Conservation (phyloP, 2,113 vertebrate species). For the Petaurus breviceps region DNA sequence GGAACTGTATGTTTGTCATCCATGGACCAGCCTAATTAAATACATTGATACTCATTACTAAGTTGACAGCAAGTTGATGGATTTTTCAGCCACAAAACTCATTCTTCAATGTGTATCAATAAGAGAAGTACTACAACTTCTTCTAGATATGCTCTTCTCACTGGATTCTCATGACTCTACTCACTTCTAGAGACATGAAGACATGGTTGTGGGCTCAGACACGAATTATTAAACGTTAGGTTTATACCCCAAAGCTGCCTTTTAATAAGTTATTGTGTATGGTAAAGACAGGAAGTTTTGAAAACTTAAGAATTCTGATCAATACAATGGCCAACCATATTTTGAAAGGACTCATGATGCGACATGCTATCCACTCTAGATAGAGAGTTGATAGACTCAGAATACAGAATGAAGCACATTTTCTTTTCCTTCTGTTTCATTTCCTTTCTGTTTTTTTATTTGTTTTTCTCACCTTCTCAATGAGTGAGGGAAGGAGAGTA, state of each 20-base stretch:
- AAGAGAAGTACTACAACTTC: too few species aligned
- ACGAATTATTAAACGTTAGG: too few species aligned
- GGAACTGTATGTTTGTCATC: background rate
- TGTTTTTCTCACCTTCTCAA: background rate
- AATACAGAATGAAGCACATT: background rate
- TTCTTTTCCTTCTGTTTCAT: background rate
- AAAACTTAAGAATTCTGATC: too few species aligned
- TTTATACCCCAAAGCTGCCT: too few species aligned
- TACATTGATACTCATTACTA: background rate
- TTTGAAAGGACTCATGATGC: background rate
- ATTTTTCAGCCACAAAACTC: background rate
- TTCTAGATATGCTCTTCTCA: too few species aligned
- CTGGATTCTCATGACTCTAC: too few species aligned
- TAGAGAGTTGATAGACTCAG: background rate
- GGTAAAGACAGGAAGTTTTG: too few species aligned
- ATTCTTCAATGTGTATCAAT: background rate
- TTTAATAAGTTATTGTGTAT: too few species aligned
- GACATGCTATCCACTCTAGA: background rate
- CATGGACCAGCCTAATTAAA: background rate
- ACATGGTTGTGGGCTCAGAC: too few species aligned
- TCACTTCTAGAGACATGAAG: too few species aligned
- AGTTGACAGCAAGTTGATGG: background rate
- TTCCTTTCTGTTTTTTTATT: background rate
- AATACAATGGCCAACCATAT: too few species aligned
- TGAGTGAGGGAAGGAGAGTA: background rate